Evolutionary conservation across 1,140 invertebrate species (phyloP).

Genomic region (Campodea augens): DNA sequence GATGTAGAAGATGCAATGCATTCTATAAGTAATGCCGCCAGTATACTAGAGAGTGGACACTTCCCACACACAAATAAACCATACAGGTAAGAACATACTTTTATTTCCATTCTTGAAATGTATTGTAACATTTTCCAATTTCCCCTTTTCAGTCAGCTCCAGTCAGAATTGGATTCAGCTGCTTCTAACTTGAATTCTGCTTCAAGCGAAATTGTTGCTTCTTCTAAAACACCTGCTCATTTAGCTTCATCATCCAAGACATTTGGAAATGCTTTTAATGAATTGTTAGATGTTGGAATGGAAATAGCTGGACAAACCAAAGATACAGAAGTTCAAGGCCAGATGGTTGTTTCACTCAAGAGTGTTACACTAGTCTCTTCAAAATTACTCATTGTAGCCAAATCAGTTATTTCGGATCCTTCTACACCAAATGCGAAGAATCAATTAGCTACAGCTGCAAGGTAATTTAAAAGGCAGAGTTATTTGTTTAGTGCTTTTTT

Average conservation of each 20-base stretch:
- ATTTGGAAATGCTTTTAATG: slow-evolving; percentile 55
- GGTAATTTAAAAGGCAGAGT: slow-evolving; percentile 23
- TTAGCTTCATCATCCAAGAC: slow-evolving; percentile 50
- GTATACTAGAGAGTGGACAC: slow-evolving; percentile 45
- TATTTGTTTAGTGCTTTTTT: too few relatives aligned
- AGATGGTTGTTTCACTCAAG: slow-evolving; percentile 69
- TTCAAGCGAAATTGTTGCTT: slow-evolving; percentile 53
- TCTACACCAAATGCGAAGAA: slow-evolving; percentile 78
- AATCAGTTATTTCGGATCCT: slow-evolving; percentile 73
- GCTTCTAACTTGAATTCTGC: slow-evolving; percentile 65
- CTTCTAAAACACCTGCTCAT: slow-evolving; percentile 41
- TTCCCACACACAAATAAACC: slow-evolving; percentile 49
- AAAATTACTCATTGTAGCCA: slow-evolving; percentile 67
- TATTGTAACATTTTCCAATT: not conserved
- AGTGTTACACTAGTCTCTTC: slow-evolving; percentile 73
- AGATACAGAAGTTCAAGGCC: slow-evolving; percentile 43
- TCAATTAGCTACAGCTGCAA: slow-evolving; percentile 61
- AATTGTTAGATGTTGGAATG: slow-evolving; percentile 52
- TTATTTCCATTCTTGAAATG: not conserved
- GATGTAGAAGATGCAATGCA: slow-evolving; percentile 74
- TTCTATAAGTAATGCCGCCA: slow-evolving; percentile 53
- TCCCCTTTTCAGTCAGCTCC: slow-evolving; percentile 40
- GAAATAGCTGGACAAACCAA: slow-evolving; percentile 64
- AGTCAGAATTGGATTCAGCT: slow-evolving; percentile 60
- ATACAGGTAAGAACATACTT: slow-evolving; percentile 33